phyloP scores from a whole-genome alignment of 1,140 invertebrate genomes.

The Eciton burchellii region DNA sequence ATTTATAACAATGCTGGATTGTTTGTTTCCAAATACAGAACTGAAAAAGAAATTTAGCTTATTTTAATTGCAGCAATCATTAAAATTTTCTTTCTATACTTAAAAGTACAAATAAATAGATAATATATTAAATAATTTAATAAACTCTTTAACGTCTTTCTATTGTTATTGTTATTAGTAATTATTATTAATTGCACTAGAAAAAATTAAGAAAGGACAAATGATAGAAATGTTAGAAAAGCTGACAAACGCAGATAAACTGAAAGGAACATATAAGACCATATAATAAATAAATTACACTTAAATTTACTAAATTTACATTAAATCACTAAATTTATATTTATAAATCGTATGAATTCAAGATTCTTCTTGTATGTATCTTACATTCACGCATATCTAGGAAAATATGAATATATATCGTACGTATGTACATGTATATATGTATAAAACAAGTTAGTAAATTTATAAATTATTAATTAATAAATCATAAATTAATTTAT shows the following conservation, averaged over 20 bases:
- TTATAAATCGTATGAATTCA: conserved; percentile 83
- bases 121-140: no score
- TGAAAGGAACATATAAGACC: conserved; percentile 68
- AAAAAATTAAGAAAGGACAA: not conserved
- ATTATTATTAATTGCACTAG: no score
- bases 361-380: conserved; percentile 79
- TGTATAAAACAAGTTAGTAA: no score
- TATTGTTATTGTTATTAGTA: no score
- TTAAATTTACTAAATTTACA: conserved; percentile 86
- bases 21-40: not conserved
- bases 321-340: conserved; percentile 84
- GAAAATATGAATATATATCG: no score
- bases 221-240: not conserved
- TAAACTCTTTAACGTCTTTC: no score
- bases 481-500: no score
- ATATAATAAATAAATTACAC: conserved; percentile 85
- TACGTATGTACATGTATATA: conserved; percentile 72
- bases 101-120: no score
- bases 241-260: not conserved
- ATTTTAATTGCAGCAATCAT: not conserved
- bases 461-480: no score
- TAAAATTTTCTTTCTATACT: no score
- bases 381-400: conserved; percentile 4
- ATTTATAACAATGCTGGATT: conserved; percentile 35
- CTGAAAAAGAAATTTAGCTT: not conserved